Conservation (phyloP, 2,113 vertebrate species). For the Erinaceus europaeus region DNA sequence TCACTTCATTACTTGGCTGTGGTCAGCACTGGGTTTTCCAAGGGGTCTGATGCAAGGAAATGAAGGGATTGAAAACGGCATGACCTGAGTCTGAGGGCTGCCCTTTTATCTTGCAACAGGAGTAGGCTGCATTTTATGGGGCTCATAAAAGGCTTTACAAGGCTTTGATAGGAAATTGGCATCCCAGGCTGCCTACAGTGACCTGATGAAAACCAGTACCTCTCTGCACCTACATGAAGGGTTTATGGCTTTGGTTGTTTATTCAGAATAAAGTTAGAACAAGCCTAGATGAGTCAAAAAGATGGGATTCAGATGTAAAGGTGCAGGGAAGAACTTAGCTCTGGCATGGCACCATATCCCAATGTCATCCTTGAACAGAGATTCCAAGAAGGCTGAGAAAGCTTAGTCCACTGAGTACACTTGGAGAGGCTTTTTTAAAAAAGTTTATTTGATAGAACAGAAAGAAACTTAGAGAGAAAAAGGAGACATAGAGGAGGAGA, state of each 20-base stretch:
- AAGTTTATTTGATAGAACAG: too few species aligned
- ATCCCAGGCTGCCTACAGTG: slow-evolving; percentile 38
- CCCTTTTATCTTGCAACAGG: slow-evolving; percentile 43
- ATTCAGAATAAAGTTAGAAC: background rate
- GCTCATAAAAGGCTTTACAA: slow-evolving; percentile 69
- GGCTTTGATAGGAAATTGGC: slow-evolving; percentile 60
- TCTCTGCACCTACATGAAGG: slow-evolving; percentile 43
- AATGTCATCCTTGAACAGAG: background rate
- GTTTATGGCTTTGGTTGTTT: slow-evolving; percentile 28
- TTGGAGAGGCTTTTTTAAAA: background rate
- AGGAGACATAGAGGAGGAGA: too few species aligned
- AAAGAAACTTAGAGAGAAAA: too few species aligned
- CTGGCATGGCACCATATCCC: background rate
- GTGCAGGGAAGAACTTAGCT: background rate
- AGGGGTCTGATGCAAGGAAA: slow-evolving; percentile 39
- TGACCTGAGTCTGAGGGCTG: background rate
- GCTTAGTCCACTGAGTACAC: background rate
- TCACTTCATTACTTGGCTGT: background rate
- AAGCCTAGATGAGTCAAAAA: background rate
- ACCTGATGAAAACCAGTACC: slow-evolving; percentile 57
- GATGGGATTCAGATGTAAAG: background rate
- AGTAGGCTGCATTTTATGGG: slow-evolving; percentile 48
- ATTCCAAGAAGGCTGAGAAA: background rate
- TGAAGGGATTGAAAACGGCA: slow-evolving; percentile 46
- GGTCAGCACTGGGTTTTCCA: slow-evolving; percentile 20